These are phyloP conservation scores for Spea multiplicata DNA, from an alignment of 2,113 vertebrate genomes.

Conservation along the genomic window DNA sequence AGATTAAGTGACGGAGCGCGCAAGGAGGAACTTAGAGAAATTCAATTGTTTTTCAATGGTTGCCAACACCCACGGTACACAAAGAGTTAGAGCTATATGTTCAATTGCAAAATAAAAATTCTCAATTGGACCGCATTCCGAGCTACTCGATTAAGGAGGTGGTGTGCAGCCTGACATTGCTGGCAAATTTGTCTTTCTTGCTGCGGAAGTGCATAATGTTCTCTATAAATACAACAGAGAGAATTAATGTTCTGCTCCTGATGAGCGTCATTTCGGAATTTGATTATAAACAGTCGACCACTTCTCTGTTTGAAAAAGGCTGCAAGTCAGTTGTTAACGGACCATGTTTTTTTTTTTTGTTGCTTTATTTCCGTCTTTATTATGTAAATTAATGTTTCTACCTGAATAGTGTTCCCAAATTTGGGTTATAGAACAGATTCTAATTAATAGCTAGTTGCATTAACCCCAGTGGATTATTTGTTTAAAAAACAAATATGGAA, in stretches of 20 bases:
- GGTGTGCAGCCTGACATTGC: not conserved
- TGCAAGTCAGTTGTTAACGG: slow-evolving; percentile 55
- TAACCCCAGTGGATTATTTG: slow-evolving; percentile 57
- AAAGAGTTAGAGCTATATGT: too few species aligned
- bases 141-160: not conserved
- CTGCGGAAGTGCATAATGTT: slow-evolving; percentile 9
- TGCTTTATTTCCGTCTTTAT: slow-evolving; percentile 52
- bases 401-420: slow-evolving; percentile 52
- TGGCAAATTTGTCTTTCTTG: not conserved
- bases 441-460: slow-evolving; percentile 49
- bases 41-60: too few species aligned
- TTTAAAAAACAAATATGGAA: slow-evolving; percentile 65
- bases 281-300: slow-evolving; percentile 25
- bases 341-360: slow-evolving; percentile 17
- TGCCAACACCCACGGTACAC: too few species aligned
- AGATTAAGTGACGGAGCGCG: too few species aligned
- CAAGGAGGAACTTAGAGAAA: too few species aligned
- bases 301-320: slow-evolving; percentile 40
- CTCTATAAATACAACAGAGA: not conserved
- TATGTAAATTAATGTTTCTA: slow-evolving; percentile 52
- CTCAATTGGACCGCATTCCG: not conserved
- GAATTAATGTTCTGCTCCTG: slow-evolving; percentile 6
- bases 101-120: not conserved
- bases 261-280: slow-evolving; percentile 54
- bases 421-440: slow-evolving; percentile 51